Evolutionary conservation across 2,113 vertebrate species (phyloP).

Genomic region (Notarius quadriscutis): DNA sequence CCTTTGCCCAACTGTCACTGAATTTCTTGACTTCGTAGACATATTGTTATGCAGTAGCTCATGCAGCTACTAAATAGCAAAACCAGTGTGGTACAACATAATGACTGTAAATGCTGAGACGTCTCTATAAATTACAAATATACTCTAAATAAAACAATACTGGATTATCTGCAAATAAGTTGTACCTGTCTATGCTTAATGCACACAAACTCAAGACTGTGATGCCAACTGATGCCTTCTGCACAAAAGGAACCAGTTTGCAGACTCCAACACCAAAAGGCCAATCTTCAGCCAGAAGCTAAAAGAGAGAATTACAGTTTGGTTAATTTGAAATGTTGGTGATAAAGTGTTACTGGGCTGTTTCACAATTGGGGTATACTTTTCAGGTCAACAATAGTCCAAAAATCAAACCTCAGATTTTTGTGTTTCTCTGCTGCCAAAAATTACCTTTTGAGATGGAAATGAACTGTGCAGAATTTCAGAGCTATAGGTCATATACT

Average conservation of each 20-base stretch:
- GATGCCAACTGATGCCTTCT: slow-evolving; percentile 95
- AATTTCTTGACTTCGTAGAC: background rate
- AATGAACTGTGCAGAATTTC: too few relatives aligned
- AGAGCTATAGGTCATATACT: too few relatives aligned
- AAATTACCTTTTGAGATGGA: too few relatives aligned
- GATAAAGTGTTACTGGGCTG: background rate
- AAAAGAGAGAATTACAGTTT: slow-evolving; percentile 33
- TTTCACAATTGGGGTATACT: too few relatives aligned
- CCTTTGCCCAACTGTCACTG: background rate
- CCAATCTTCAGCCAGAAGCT: slow-evolving; percentile 93
- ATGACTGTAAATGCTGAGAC: background rate
- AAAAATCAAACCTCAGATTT: too few relatives aligned
- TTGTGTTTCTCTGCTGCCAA: too few relatives aligned
- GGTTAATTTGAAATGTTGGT: background rate
- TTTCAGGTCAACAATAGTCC: too few relatives aligned
- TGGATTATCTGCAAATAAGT: background rate
- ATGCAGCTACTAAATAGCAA: background rate
- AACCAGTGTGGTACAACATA: too few relatives aligned
- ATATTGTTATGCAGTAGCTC: background rate
- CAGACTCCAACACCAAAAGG: slow-evolving; percentile 92
- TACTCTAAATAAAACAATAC: background rate
- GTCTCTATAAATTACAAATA: background rate
- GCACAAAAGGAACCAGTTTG: slow-evolving; percentile 96
- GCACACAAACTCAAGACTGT: slow-evolving; percentile 95
- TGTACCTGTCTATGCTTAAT: slow-evolving; percentile 94